These are phyloP conservation scores for Megalops cyprinoides DNA, from an alignment of 2,797 vertebrate genomes.

Conservation along the genomic window DNA sequence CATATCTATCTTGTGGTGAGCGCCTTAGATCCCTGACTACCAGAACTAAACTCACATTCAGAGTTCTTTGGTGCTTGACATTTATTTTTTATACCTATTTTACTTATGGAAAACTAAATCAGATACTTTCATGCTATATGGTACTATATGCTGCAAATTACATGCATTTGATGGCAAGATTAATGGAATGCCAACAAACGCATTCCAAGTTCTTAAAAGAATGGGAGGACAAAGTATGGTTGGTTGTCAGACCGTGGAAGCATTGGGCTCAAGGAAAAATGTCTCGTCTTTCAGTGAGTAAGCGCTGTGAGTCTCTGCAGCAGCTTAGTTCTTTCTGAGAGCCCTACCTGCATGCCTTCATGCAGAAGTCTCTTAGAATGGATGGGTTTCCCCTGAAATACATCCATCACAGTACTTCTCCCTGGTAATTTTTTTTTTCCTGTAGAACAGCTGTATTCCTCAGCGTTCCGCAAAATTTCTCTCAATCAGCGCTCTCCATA, in stretches of 20 bases:
- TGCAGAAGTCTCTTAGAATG: neutral
- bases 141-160: too few species aligned
- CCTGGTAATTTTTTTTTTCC: neutral
- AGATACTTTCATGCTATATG: neutral
- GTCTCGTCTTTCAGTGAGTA: neutral
- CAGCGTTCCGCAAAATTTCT: constrained; percentile 14
- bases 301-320: too few species aligned
- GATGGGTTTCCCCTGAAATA: neutral
- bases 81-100: neutral
- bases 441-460: constrained; percentile 10
- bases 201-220: neutral
- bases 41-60: neutral
- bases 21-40: neutral
- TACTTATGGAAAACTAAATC: neutral
- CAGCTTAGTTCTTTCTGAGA: too few species aligned
- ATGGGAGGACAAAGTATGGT: neutral
- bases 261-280: neutral
- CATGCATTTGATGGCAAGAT: neutral
- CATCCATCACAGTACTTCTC: neutral
- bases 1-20: neutral
- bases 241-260: neutral
- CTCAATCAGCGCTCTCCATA: constrained; percentile 34
- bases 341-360: neutral
- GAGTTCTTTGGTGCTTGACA: neutral
- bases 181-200: neutral